Percentiles rank a stretch among this genome's conserved stretches.
Conservation (phyloP, 2,113 vertebrate species). For the Leptocoma aspasia region DNA sequence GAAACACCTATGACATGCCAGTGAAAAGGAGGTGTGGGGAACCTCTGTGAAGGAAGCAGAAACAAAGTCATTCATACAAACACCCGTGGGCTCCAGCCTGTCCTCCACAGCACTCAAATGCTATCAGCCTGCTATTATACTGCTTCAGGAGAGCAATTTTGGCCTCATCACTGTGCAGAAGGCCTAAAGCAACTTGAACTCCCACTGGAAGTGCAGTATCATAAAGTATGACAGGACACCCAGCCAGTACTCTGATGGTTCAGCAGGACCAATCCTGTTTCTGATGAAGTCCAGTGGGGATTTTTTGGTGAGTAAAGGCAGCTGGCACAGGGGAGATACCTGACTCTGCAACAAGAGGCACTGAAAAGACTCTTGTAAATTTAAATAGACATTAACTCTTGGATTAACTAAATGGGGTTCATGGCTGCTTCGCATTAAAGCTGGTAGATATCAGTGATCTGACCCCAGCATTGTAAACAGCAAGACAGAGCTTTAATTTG, state of each 20-base stretch:
- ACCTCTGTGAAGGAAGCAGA: neutral
- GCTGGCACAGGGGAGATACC: neutral
- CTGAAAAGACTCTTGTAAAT: neutral
- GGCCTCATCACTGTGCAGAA: neutral
- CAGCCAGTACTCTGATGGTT: neutral
- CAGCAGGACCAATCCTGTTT: neutral
- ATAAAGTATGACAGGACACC: neutral
- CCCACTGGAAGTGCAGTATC: neutral
- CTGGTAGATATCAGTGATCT: neutral
- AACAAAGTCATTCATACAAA: neutral
- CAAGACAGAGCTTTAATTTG: slow-evolving; percentile 24
- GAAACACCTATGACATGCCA: neutral
- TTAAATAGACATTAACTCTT: neutral
- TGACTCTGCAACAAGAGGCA: neutral
- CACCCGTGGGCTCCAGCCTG: accelerated
- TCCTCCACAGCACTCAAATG: neutral
- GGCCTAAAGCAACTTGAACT: neutral
- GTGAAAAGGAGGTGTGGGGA: neutral
- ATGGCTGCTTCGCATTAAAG: neutral
- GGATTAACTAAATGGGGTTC: neutral
- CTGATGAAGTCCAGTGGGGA: neutral
- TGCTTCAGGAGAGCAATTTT: neutral
- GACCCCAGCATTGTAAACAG: slow-evolving; percentile 24
- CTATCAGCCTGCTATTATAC: neutral
- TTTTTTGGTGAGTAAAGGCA: neutral